phyloP scores from a whole-genome alignment of 2,113 vertebrate species.

The Australoheros scitulus region DNA sequence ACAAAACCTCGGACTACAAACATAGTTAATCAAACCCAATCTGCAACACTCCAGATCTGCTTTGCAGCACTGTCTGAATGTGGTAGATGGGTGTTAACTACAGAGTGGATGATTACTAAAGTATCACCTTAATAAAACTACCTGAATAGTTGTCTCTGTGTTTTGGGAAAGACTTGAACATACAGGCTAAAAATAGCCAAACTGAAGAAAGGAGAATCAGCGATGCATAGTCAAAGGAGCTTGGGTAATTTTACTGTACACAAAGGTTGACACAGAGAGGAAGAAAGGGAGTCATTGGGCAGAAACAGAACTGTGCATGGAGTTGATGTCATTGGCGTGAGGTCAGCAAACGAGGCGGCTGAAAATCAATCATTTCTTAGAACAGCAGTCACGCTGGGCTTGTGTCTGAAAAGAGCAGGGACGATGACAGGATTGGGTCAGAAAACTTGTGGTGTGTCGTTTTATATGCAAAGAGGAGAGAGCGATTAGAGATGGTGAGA shows the following conservation, averaged over 20 bases:
- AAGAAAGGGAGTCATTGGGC: not conserved
- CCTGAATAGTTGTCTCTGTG: not conserved
- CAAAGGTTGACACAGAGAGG: not conserved
- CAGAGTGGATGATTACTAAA: not conserved
- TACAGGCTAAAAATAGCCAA: not conserved
- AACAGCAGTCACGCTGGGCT: constrained; percentile 1
- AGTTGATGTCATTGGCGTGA: constrained; percentile 59
- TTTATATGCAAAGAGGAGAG: not conserved
- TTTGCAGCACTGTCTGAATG: not conserved
- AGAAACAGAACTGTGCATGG: constrained; percentile 14
- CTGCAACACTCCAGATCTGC: not conserved
- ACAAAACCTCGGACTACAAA: constrained; percentile 43
- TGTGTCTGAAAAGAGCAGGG: constrained; percentile 20
- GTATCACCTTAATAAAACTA: not conserved
- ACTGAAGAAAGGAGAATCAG: not conserved
- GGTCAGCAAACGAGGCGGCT: constrained; percentile 39
- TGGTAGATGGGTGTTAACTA: not conserved
- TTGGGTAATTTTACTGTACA: not conserved
- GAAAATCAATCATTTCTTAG: constrained; percentile 47
- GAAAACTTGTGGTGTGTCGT: not conserved
- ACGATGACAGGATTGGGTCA: constrained; percentile 9
- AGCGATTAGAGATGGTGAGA: not conserved
- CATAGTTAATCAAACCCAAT: constrained; percentile 24
- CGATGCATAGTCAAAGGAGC: not conserved
- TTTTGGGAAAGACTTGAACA: not conserved